Conservation (phyloP, 37 sponge, comb jelly and placozoan genomes). For the Cladorhizidae sp. region DNA sequence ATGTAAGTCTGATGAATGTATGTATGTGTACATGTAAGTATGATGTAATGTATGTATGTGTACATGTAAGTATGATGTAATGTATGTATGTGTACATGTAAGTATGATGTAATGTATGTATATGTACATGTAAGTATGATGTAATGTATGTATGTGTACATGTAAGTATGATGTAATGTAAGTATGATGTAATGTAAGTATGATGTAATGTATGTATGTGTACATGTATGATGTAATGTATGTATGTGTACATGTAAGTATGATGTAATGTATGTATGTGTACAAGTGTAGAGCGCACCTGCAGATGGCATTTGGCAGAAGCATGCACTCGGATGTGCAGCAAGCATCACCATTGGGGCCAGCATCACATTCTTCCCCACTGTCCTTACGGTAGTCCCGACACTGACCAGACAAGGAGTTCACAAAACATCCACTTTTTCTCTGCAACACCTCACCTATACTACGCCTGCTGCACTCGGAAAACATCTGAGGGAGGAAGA, state of each 20-base stretch:
- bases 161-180: too few species aligned
- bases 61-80: not conserved
- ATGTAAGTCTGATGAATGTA: too few species aligned
- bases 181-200: not conserved
- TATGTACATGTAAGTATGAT: too few species aligned
- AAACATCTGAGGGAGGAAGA: conserved; percentile 27
- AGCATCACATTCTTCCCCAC: conserved; percentile 60
- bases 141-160: too few species aligned
- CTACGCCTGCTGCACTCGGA: conserved; percentile 39
- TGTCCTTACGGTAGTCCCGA: conserved; percentile 40
- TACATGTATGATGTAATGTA: too few species aligned
- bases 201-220: not conserved
- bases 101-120: too few species aligned
- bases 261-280: not conserved
- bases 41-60: not conserved
- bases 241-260: too few species aligned
- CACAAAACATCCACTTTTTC: conserved; percentile 28
- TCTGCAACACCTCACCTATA: conserved; percentile 38
- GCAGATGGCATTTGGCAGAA: conserved; percentile 13
- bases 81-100: too few species aligned
- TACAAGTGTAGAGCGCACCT: conserved; percentile 17
- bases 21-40: too few species aligned
- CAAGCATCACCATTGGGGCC: conserved; percentile 34
- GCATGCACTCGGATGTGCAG: conserved; percentile 25
- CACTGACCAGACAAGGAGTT: not conserved